These are phyloP conservation scores for Tenthredo notha DNA, from an alignment of 2,888 invertebrate species.

Conservation along the genomic window DNA sequence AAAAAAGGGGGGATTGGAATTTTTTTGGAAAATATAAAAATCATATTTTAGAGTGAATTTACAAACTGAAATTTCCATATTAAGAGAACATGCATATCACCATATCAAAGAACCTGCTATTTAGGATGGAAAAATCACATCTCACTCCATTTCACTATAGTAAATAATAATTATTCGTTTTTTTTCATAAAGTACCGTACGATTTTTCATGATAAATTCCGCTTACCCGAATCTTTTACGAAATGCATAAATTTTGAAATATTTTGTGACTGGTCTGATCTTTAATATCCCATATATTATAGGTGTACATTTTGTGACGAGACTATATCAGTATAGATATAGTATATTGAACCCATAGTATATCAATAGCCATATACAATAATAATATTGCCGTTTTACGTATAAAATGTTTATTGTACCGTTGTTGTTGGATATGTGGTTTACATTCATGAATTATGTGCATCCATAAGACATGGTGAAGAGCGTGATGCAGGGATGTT, in stretches of 20 bases:
- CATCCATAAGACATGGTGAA: constrained; percentile 2
- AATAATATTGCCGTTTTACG: constrained; percentile 61
- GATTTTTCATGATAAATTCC: neutral
- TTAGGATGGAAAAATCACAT: neutral
- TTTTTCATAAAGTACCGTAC: neutral
- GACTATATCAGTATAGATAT: constrained; percentile 46
- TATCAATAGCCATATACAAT: constrained; percentile 29
- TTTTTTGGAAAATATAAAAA: neutral
- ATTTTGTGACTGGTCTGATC: neutral
- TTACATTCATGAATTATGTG: constrained; percentile 48
- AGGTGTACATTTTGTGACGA: constrained; percentile 42
- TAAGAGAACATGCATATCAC: neutral
- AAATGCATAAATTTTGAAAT: neutral
- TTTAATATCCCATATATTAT: neutral
- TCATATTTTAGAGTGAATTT: neutral
- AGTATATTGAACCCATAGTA: constrained; percentile 35
- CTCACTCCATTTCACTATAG: neutral
- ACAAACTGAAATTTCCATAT: neutral
- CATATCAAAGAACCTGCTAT: neutral
- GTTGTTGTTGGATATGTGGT: constrained; percentile 61
- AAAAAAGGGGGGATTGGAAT: neutral
- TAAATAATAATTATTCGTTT: neutral
- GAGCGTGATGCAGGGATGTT: constrained; percentile 22
- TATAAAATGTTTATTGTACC: constrained; percentile 62
- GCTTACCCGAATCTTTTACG: neutral